These are phyloP conservation scores for Tenebrosternarchus preto DNA, from an alignment of 2,113 vertebrate species.

Conservation along the genomic window DNA sequence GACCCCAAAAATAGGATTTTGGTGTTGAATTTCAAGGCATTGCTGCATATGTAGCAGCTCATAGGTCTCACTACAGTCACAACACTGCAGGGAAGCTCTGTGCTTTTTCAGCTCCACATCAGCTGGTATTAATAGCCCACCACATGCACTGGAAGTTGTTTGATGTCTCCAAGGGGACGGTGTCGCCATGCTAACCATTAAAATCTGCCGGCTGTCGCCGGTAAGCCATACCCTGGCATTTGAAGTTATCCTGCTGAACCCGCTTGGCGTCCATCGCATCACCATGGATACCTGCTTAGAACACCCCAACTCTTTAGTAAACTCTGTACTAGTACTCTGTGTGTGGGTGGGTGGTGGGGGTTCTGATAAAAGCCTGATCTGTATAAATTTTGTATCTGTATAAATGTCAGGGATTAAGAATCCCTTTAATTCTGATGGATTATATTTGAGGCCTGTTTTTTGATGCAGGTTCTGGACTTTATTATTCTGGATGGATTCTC, in stretches of 20 bases:
- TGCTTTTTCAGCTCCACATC: slow-evolving; percentile 45
- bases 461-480: background rate
- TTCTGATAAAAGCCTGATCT: slow-evolving; percentile 3
- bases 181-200: slow-evolving; percentile 63
- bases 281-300: background rate
- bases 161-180: slow-evolving; percentile 59
- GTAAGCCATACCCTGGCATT: slow-evolving; percentile 63
- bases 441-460: slow-evolving; percentile 27
- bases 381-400: slow-evolving; percentile 19
- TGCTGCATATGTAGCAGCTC: background rate
- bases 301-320: background rate
- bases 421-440: slow-evolving; percentile 2
- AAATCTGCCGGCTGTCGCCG: slow-evolving; percentile 62
- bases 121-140: slow-evolving; percentile 68
- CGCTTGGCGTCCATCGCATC: slow-evolving; percentile 43
- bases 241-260: slow-evolving; percentile 45
- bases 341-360: background rate
- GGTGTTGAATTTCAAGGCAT: slow-evolving; percentile 15
- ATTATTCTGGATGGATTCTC: background rate
- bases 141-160: slow-evolving; percentile 69
- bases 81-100: slow-evolving; percentile 13
- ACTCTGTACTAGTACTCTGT: background rate
- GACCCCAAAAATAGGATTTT: slow-evolving; percentile 26
- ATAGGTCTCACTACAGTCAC: background rate
- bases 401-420: slow-evolving; percentile 11